Evolutionary conservation across 1,140 invertebrate species (phyloP).

Genomic region (Parasteatoda tepidariorum): DNA sequence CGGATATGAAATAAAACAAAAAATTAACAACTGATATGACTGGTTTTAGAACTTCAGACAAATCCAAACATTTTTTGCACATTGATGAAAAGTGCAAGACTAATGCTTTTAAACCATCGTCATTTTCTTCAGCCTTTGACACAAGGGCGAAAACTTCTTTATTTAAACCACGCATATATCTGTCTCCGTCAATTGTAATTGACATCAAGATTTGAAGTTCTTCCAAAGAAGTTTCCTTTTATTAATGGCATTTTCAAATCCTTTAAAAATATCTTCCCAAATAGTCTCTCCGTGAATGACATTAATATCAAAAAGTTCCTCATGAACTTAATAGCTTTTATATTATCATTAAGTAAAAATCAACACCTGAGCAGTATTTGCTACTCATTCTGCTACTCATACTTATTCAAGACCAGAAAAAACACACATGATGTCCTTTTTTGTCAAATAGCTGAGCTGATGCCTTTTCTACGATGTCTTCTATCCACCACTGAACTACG

Average conservation of each 20-base stretch:
- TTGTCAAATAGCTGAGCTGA: constrained; percentile 14
- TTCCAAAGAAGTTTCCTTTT: constrained; percentile 61
- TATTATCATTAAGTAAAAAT: constrained; percentile 48
- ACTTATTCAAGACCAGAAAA: constrained; percentile 58
- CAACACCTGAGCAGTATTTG: constrained; percentile 43
- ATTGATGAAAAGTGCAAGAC: constrained; percentile 66
- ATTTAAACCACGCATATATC: constrained; percentile 65
- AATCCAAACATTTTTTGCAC: constrained; percentile 63
- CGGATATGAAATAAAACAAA: too few relatives aligned
- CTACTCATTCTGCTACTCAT: constrained; percentile 40
- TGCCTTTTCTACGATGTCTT: background rate
- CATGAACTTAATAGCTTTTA: constrained; percentile 38
- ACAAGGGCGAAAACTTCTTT: constrained; percentile 61
- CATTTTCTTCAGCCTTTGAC: constrained; percentile 21
- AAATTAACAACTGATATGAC: constrained; percentile 66
- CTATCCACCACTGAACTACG: background rate
- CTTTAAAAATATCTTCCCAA: constrained; percentile 64
- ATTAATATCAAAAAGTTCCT: constrained; percentile 9
- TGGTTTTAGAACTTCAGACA: constrained; percentile 64
- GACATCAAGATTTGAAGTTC: constrained; percentile 59
- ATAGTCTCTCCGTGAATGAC: constrained; percentile 32
- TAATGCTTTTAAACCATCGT: constrained; percentile 48
- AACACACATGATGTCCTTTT: constrained; percentile 4
- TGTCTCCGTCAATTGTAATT: constrained; percentile 66
- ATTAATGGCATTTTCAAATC: constrained; percentile 57